These are phyloP conservation scores for Semibalanus balanoides DNA, from an alignment of 1,140 invertebrate species.

Conservation along the genomic window DNA sequence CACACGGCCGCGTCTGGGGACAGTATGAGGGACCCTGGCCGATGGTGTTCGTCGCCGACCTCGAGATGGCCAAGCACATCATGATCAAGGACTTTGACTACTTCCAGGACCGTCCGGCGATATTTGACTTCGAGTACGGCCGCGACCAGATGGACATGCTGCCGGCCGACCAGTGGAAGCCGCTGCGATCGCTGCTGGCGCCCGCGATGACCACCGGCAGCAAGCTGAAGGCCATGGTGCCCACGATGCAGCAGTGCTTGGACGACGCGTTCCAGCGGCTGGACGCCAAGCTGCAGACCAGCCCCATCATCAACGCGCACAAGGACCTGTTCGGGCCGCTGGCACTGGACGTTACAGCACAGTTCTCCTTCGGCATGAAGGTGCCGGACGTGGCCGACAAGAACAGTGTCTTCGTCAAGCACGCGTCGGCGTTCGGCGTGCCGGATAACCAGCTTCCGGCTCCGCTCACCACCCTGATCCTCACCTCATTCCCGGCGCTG, in stretches of 20 bases:
- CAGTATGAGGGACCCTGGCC: not conserved
- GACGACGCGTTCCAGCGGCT: not conserved
- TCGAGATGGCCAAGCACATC: constrained; percentile 9
- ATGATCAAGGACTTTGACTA: constrained; percentile 10
- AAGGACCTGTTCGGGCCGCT: not conserved
- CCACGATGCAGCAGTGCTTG: not conserved
- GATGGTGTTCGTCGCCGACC: constrained; percentile 3
- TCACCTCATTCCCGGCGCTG: not conserved
- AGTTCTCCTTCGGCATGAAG: not conserved
- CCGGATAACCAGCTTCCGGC: not conserved
- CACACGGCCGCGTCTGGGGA: not conserved
- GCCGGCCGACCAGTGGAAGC: constrained; percentile 27
- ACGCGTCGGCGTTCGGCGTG: not conserved
- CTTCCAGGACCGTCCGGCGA: not conserved
- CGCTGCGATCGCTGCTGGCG: constrained; percentile 29
- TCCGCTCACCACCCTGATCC: not conserved
- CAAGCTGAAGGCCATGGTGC: constrained; percentile 26
- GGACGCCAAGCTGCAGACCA: not conserved
- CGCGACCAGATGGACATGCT: not conserved
- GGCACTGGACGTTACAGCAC: not conserved
- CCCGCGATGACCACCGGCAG: constrained; percentile 30
- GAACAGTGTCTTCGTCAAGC: not conserved
- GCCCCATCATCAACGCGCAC: not conserved
- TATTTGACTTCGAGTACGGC: not conserved
- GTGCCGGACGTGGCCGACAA: not conserved